These are phyloP conservation scores for Pediacus dermestoides DNA, from an alignment of 2,888 invertebrate genomes.

Conservation along the genomic window DNA sequence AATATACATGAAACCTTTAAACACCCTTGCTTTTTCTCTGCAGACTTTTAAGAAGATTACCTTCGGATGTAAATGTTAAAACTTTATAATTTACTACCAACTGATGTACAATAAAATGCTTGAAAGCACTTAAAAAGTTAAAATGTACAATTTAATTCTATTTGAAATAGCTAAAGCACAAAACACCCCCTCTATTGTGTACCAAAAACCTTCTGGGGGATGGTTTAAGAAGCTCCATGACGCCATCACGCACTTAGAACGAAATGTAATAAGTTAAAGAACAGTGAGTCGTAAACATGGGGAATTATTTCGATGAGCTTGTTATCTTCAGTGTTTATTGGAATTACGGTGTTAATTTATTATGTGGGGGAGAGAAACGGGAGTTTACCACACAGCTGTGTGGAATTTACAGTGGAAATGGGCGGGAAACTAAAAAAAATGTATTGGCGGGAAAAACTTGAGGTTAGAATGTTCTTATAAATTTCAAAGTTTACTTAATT, in stretches of 20 bases:
- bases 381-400: too few species aligned
- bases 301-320: constrained; percentile 38
- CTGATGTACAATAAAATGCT: constrained; percentile 32
- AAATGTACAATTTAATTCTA: constrained; percentile 43
- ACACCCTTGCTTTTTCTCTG: too few species aligned
- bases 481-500: too few species aligned
- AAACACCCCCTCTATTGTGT: constrained; percentile 18
- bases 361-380: constrained; percentile 23
- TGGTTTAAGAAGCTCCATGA: constrained; percentile 7
- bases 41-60: constrained; percentile 4
- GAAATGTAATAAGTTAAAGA: constrained; percentile 26
- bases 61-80: constrained; percentile 4
- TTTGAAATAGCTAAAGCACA: constrained; percentile 32
- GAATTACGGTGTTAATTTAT: constrained; percentile 36
- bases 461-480: too few species aligned
- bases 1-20: too few species aligned
- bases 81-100: constrained; percentile 4
- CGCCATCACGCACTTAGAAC: constrained; percentile 25
- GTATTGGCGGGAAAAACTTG: too few species aligned
- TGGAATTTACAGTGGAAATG: too few species aligned
- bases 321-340: constrained; percentile 38
- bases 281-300: constrained; percentile 31
- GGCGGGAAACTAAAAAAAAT: too few species aligned
- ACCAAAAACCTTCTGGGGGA: constrained; percentile 1
- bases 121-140: constrained; percentile 40